phyloP scores from a whole-genome alignment of 1,140 invertebrate genomes.

The Drosophila pruinosa region DNA sequence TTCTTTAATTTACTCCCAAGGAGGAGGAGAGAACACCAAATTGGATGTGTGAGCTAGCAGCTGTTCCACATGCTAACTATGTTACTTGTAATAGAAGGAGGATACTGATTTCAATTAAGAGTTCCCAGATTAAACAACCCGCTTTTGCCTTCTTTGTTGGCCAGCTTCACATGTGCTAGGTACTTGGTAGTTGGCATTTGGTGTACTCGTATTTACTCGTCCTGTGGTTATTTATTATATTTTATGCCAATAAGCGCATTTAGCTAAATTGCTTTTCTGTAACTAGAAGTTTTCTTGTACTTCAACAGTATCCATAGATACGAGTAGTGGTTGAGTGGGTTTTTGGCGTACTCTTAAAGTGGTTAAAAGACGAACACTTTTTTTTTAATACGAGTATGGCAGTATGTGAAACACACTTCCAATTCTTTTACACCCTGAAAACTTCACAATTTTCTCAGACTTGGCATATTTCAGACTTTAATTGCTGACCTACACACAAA shows the following conservation, averaged over 20 bases:
- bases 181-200: neutral
- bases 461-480: constrained; percentile 45
- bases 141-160: neutral
- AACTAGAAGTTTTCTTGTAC: neutral
- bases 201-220: neutral
- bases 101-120: constrained; percentile 33
- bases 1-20: neutral
- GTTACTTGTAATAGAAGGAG: neutral
- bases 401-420: too few species aligned
- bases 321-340: neutral
- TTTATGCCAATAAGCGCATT: constrained; percentile 72
- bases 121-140: constrained; percentile 12
- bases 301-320: neutral
- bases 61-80: constrained; percentile 14
- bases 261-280: constrained; percentile 60
- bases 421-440: too few species aligned
- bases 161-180: neutral
- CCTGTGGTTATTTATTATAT: constrained; percentile 58
- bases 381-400: too few species aligned
- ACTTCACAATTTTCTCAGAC: constrained; percentile 17
- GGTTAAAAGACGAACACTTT: too few species aligned
- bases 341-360: constrained; percentile 10
- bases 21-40: neutral
- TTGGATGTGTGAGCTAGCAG: constrained; percentile 17
- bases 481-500: constrained; percentile 73